A percentile compares a stretch with the other conserved stretches of the same genome.
These are phyloP conservation scores for Tribolium freemani DNA, from an alignment of 2,888 invertebrate species.

Conservation along the genomic window DNA sequence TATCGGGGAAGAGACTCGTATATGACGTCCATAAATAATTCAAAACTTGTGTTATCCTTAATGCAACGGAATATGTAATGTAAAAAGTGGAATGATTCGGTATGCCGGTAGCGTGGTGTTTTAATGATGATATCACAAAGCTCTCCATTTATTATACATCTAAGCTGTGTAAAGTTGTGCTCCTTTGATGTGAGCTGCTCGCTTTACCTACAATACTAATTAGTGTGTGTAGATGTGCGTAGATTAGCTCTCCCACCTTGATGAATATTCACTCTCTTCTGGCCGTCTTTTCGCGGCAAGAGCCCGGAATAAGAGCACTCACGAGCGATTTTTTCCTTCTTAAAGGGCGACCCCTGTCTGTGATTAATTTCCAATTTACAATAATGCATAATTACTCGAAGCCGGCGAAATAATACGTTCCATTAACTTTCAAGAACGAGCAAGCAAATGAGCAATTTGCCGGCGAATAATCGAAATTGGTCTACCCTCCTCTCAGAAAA, in stretches of 20 bases:
- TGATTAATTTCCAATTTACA: slow-evolving; percentile 40
- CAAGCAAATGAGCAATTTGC: slow-evolving; percentile 46
- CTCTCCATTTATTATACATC: slow-evolving; percentile 62
- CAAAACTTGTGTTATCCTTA: slow-evolving; percentile 51
- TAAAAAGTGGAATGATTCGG: slow-evolving; percentile 57
- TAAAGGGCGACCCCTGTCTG: neutral
- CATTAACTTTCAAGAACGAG: slow-evolving; percentile 43
- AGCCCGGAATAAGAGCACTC: slow-evolving; percentile 3
- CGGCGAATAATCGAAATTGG: slow-evolving; percentile 44
- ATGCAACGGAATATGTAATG: slow-evolving; percentile 54
- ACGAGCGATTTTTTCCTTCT: neutral
- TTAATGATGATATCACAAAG: slow-evolving; percentile 62
- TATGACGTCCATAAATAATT: slow-evolving; percentile 53
- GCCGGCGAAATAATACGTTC: slow-evolving; percentile 43
- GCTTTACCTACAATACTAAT: slow-evolving; percentile 58
- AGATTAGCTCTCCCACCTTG: slow-evolving; percentile 56
- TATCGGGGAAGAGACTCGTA: slow-evolving; percentile 10
- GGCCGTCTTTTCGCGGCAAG: slow-evolving; percentile 31
- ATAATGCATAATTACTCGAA: slow-evolving; percentile 42
- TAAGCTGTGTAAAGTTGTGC: slow-evolving; percentile 51
- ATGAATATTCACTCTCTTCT: slow-evolving; percentile 54
- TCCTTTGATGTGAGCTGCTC: slow-evolving; percentile 57
- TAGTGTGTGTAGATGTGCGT: slow-evolving; percentile 55
- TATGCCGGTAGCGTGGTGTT: slow-evolving; percentile 57
- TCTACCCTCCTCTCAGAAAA: slow-evolving; percentile 36